Evolutionary conservation across 2,888 invertebrate species (phyloP), one percentile per base, ranked within the genome.

Genomic region (Enchytraeus crypticus): DNA sequence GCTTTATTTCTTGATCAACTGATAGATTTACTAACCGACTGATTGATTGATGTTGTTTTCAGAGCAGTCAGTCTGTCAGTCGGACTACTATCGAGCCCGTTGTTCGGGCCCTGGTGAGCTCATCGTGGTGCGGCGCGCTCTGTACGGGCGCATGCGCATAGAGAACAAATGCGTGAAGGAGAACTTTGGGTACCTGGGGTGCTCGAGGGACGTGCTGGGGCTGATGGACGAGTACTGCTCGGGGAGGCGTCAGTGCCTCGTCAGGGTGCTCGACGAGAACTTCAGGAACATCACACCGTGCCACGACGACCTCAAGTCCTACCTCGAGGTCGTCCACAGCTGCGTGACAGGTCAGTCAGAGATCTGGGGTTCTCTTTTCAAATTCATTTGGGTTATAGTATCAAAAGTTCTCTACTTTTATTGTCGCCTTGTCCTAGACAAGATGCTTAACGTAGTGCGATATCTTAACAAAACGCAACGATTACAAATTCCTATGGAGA

Each of bases 291-390:
- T 54, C 43, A 57, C 32, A 32, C 59, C 54, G 2, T 59, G 59
- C 26, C 59, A 59, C 29, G 53, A 59, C n/a, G 59, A 59, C 27
- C 59, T 59, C 54, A 59, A 59, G 33, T 59, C 59, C 54, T 59
- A 59, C 34, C 54, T 59, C 21, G 54, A 59, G 32, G 27, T 59
- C 18, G n/a, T 23, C 26, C 54, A 59, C 34, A 45, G 32, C 29
- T 59, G 59, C 46, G 27, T 59, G 23, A 38, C 14, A 54, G 54
- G 59, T 59, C 23, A 49, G n/a, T n/a, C n/a, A n/a, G n/a, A n/a
- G n/a, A n/a, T n/a, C n/a, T n/a, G n/a, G n/a, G n/a, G n/a, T n/a
- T n/a, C n/a, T n/a, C n/a, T n/a, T n/a, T n/a, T n/a, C n/a, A n/a
- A n/a, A n/a, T n/a, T n/a, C n/a, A n/a, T n/a, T n/a, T n/a, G n/a